Percentiles rank a stretch among this genome's conserved stretches.
phyloP scores from a whole-genome alignment of 2,888 invertebrate genomes.

The Macaria liturata region DNA sequence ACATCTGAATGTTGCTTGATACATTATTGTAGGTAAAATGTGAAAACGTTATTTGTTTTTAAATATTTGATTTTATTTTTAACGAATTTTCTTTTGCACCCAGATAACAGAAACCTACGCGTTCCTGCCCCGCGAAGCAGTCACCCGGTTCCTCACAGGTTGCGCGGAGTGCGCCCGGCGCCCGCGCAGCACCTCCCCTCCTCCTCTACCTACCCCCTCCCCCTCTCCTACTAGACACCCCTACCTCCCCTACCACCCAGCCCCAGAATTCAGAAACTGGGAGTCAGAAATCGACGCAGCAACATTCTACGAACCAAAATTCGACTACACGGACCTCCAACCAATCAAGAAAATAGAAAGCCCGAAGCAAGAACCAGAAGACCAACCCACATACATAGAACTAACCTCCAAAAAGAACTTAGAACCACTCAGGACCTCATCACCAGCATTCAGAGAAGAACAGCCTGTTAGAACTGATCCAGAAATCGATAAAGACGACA shows the following conservation, averaged over 20 bases:
- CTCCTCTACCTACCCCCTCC: constrained; percentile 78
- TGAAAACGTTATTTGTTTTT: too few relatives aligned
- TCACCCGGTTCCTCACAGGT: constrained; percentile 96
- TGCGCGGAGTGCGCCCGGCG: constrained; percentile 96
- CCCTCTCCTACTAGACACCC: constrained; percentile 73
- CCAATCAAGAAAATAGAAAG: constrained; percentile 73
- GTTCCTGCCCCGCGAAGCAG: constrained; percentile 97
- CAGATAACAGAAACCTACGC: constrained; percentile 99
- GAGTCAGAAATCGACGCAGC: constrained; percentile 80
- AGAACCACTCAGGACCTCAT: constrained; percentile 61
- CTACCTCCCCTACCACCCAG: constrained; percentile 71
- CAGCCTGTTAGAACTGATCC: constrained; percentile 72
- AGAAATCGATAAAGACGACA: constrained; percentile 77
- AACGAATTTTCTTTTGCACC: constrained; percentile 45
- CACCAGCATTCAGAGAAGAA: constrained; percentile 71
- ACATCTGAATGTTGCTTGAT: too few relatives aligned
- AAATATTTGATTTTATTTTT: too few relatives aligned
- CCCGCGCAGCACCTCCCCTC: constrained; percentile 86
- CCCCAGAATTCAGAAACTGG: constrained; percentile 79
- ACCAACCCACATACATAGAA: constrained; percentile 77
- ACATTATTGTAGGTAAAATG: too few relatives aligned
- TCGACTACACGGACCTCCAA: constrained; percentile 66
- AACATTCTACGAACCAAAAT: constrained; percentile 74
- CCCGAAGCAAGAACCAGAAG: constrained; percentile 66
- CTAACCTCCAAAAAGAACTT: constrained; percentile 69